These are phyloP conservation scores for Idris sp. DNA, from an alignment of 1,140 invertebrate genomes.

Conservation along the genomic window DNA sequence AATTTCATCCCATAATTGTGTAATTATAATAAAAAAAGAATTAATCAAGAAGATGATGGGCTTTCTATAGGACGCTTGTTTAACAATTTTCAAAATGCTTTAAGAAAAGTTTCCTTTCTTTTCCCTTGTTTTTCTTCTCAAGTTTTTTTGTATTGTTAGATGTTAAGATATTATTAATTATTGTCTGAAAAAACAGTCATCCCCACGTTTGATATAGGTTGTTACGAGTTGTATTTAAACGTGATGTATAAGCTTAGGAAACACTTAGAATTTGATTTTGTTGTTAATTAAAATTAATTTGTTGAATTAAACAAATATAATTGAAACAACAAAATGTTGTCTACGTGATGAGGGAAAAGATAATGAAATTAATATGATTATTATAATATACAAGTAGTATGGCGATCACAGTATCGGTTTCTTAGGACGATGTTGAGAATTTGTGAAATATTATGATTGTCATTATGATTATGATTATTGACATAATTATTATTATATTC, in stretches of 20 bases:
- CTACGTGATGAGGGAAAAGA: conserved; percentile 48
- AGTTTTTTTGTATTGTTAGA: conserved; percentile 63
- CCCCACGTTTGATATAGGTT: conserved; percentile 69
- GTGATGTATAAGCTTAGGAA: too few relatives aligned
- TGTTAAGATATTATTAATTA: conserved; percentile 68
- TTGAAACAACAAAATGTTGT: too few relatives aligned
- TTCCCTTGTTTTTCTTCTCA: conserved; percentile 23
- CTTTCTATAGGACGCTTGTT: conserved; percentile 60
- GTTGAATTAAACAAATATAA: too few relatives aligned
- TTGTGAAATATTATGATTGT: conserved; percentile 71
- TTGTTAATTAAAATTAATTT: too few relatives aligned
- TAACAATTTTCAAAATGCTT: conserved; percentile 62
- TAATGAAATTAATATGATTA: conserved; percentile 58
- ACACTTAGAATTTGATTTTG: too few relatives aligned
- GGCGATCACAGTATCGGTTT: conserved; percentile 69
- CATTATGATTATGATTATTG: conserved; percentile 55
- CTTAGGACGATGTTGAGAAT: conserved; percentile 70
- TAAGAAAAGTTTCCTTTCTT: conserved; percentile 61
- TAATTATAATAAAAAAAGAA: conserved; percentile 33
- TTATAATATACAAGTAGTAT: conserved; percentile 66
- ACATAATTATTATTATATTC: conserved; percentile 48
- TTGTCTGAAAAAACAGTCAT: conserved; percentile 68
- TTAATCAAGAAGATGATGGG: conserved; percentile 35
- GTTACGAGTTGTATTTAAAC: conserved; percentile 64
- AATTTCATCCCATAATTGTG: conserved; percentile 42